Evolutionary conservation across 2,113 vertebrate genomes (phyloP).

Genomic region (Sorex araneus): DNA sequence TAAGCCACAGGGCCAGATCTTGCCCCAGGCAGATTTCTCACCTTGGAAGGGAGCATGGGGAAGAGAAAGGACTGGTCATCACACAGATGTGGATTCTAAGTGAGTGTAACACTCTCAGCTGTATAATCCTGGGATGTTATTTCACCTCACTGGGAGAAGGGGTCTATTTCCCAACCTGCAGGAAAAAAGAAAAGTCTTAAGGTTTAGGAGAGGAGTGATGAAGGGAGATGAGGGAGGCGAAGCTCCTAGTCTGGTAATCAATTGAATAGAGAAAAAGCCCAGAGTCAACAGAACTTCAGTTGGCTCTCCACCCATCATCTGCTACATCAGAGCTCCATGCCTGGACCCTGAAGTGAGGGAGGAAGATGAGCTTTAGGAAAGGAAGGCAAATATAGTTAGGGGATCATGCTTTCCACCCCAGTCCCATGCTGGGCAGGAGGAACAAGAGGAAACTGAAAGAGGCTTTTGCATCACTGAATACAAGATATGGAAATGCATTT

Average conservation of each 20-base stretch:
- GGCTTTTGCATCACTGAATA: background rate
- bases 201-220: too few species aligned
- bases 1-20: background rate
- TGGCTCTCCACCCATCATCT: too few species aligned
- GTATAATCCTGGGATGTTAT: background rate
- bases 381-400: background rate
- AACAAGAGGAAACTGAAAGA: background rate
- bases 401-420: background rate
- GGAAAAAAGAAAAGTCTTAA: too few species aligned
- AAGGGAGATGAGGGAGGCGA: background rate
- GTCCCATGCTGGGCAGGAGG: background rate
- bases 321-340: background rate
- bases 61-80: background rate
- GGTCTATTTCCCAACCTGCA: too few species aligned
- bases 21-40: background rate
- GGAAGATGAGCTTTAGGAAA: background rate
- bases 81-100: background rate
- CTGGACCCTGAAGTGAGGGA: too few species aligned
- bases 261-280: background rate
- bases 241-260: background rate
- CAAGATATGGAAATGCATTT: background rate
- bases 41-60: background rate
- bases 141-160: background rate
- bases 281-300: background rate
- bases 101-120: background rate